phyloP scores from a whole-genome alignment of 2,888 invertebrate genomes.

The Cloeon dipterum region DNA sequence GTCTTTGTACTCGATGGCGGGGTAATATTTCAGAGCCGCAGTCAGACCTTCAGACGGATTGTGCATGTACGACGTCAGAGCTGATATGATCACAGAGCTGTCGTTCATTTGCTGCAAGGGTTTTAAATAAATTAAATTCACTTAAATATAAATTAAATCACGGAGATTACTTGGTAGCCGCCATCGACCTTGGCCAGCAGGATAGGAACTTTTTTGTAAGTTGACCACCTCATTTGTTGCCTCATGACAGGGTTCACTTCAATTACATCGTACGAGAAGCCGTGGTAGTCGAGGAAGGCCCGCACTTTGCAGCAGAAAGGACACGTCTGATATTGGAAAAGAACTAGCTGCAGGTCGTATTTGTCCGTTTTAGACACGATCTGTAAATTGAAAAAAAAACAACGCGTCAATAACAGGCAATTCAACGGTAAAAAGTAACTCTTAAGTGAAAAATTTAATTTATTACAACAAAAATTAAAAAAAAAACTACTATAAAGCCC shows the following conservation, averaged over 20 bases:
- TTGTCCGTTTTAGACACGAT: conserved; percentile 37
- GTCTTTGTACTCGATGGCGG: conserved; percentile 39
- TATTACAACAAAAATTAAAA: too few species aligned
- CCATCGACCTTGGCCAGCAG: conserved; percentile 40
- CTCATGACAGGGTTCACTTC: conserved; percentile 93
- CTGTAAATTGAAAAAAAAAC: conserved; percentile 21
- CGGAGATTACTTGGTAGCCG: conserved; percentile 36
- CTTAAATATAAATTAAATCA: not conserved
- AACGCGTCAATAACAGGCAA: not conserved
- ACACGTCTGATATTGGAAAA: conserved; percentile 94
- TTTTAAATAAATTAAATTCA: conserved; percentile 11
- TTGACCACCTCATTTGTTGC: conserved; percentile 78
- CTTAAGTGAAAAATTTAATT: not conserved
- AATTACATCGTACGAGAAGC: conserved; percentile 83
- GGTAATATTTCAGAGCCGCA: conserved; percentile 56
- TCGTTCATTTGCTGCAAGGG: conserved; percentile 70
- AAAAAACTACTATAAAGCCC: not conserved
- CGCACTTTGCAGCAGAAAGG: conserved; percentile 94
- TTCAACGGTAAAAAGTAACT: not conserved
- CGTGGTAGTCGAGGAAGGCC: conserved; percentile 74
- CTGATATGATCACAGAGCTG: conserved; percentile 81
- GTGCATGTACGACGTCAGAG: conserved; percentile 51
- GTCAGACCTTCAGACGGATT: conserved; percentile 32
- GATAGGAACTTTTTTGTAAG: conserved; percentile 88
- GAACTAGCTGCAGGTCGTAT: conserved; percentile 49